Conservation (phyloP, 2,888 invertebrate species). For the Plusia festucae region DNA sequence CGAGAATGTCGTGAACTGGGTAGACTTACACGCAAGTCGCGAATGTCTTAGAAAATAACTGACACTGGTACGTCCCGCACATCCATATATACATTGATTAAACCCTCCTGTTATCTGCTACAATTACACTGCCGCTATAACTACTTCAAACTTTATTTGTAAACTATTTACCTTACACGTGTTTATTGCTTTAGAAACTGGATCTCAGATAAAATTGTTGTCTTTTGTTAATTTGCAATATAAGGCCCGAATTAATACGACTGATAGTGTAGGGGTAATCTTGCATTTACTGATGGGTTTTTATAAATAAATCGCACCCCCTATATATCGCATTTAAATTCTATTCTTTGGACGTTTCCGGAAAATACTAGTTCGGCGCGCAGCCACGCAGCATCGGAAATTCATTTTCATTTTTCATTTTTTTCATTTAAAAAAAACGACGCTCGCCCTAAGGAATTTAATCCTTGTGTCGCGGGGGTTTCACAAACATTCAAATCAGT, state of each 20-base stretch:
- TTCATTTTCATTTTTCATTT: no score
- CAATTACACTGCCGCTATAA: constrained; percentile 34
- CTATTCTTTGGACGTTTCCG: no score
- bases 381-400: no score
- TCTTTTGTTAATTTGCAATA: background rate
- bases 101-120: constrained; percentile 37
- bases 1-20: background rate
- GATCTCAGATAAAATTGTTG: constrained; percentile 28
- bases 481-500: no score
- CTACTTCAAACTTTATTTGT: constrained; percentile 49
- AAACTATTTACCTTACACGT: constrained; percentile 18
- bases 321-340: no score
- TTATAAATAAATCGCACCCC: no score
- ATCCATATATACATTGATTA: constrained; percentile 46
- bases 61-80: background rate
- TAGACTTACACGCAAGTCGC: background rate
- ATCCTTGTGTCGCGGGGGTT: no score
- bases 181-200: constrained; percentile 27
- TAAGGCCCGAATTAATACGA: background rate
- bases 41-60: constrained; percentile 23
- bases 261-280: background rate
- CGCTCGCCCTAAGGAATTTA: no score
- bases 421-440: no score
- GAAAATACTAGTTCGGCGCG: no score
- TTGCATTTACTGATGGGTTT: no score